These are phyloP conservation scores for Sarotherodon lohbergeri DNA, from an alignment of 2,113 vertebrate genomes.

Conservation along the genomic window DNA sequence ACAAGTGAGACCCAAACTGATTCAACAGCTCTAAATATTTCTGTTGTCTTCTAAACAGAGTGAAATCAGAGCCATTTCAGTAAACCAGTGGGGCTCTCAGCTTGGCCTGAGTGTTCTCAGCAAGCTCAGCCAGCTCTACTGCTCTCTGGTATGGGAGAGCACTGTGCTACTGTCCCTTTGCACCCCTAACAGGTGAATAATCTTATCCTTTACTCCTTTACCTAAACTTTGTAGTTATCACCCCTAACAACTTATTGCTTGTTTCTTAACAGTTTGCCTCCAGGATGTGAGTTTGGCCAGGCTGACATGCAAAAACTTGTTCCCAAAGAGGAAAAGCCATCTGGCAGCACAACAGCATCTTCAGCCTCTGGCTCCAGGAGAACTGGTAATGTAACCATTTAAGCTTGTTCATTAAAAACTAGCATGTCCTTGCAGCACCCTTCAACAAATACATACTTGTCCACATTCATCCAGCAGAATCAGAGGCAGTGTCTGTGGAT, in stretches of 20 bases:
- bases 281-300: constrained; percentile 92
- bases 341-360: constrained; percentile 45
- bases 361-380: constrained; percentile 73
- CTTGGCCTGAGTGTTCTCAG: constrained; percentile 88
- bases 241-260: background rate
- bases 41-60: constrained; percentile 69
- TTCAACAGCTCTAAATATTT: background rate
- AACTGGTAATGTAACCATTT: constrained; percentile 73
- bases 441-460: background rate
- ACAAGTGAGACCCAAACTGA: background rate
- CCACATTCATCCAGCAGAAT: constrained; percentile 62
- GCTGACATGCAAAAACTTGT: constrained; percentile 94
- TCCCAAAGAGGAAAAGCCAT: constrained; percentile 87
- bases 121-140: constrained; percentile 93
- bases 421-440: background rate
- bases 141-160: constrained; percentile 94
- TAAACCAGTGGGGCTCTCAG: constrained; percentile 95
- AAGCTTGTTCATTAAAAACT: background rate
- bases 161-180: constrained; percentile 93
- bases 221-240: background rate
- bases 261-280: constrained; percentile 75
- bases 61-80: constrained; percentile 91
- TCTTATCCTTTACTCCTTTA: background rate
- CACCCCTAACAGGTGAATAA: constrained; percentile 87
- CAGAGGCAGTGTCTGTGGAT: constrained; percentile 76